Evolutionary conservation across 1,140 invertebrate genomes (phyloP).

Genomic region (Drosophila bocqueti): DNA sequence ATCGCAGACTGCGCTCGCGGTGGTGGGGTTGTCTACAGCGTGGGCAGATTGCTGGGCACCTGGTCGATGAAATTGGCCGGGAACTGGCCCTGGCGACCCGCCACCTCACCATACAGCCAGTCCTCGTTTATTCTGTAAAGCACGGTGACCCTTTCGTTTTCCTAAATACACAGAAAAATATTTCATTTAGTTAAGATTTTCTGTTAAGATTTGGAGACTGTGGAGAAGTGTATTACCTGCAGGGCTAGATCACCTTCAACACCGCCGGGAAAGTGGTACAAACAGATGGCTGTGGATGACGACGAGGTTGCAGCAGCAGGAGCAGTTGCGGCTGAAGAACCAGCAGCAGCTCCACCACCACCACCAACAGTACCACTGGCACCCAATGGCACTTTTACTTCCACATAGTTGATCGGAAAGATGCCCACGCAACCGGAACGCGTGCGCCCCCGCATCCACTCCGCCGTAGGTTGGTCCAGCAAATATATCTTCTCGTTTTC

Average conservation of each 20-base stretch:
- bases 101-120: constrained; percentile 92
- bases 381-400: constrained; percentile 90
- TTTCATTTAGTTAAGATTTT: not conserved
- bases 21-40: constrained; percentile 50
- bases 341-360: constrained; percentile 28
- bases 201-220: rapidly evolving
- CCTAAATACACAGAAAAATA: constrained; percentile 46
- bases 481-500: constrained; percentile 90
- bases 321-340: not conserved
- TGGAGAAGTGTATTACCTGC: constrained; percentile 82
- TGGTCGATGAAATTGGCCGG: constrained; percentile 92
- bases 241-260: constrained; percentile 87
- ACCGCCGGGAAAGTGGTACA: constrained; percentile 88
- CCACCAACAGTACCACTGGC: constrained; percentile 58
- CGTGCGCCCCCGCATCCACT: constrained; percentile 91
- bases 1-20: not conserved
- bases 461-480: constrained; percentile 89
- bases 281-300: constrained; percentile 85
- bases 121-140: constrained; percentile 90
- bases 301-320: constrained; percentile 60
- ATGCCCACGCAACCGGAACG: constrained; percentile 89
- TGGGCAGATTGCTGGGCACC: constrained; percentile 85
- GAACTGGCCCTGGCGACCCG: constrained; percentile 91
- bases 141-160: constrained; percentile 89
- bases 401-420: constrained; percentile 92